These are phyloP conservation scores for Xiphophorus hellerii DNA, from an alignment of 2,113 vertebrate genomes.

Conservation along the genomic window DNA sequence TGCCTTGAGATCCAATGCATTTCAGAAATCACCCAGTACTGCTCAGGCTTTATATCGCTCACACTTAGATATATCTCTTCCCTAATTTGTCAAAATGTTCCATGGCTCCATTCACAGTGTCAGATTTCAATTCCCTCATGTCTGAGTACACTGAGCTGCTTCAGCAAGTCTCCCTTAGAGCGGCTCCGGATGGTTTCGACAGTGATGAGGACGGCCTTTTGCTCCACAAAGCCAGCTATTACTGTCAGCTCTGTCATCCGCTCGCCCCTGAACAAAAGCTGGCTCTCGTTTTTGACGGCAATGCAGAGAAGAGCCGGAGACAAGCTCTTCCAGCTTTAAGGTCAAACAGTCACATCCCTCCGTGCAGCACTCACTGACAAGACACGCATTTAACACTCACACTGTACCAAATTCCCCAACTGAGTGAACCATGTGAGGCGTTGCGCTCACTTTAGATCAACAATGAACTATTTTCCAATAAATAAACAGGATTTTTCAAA, in stretches of 20 bases:
- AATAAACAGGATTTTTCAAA: not conserved
- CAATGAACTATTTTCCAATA: no score
- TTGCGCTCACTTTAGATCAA: not conserved
- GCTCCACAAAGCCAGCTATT: slow-evolving; percentile 51
- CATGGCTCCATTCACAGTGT: not conserved
- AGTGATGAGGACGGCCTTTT: slow-evolving; percentile 55
- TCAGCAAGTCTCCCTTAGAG: slow-evolving; percentile 7
- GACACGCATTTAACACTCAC: not conserved
- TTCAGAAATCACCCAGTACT: not conserved
- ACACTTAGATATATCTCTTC: not conserved
- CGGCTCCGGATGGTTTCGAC: slow-evolving; percentile 40
- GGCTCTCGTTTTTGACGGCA: slow-evolving; percentile 13
- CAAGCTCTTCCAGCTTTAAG: slow-evolving; percentile 30
- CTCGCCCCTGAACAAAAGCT: slow-evolving; percentile 41
- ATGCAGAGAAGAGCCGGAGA: slow-evolving; percentile 18
- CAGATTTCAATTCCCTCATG: slow-evolving; percentile 1
- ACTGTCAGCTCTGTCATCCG: slow-evolving; percentile 51
- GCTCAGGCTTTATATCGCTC: not conserved
- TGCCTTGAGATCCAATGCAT: not conserved
- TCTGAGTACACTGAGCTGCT: slow-evolving; percentile 17
- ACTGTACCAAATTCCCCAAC: not conserved
- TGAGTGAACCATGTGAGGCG: not conserved
- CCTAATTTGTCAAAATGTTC: not conserved
- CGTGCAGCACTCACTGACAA: slow-evolving; percentile 17
- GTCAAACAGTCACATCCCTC: slow-evolving; percentile 46